Evolutionary conservation across 1,140 invertebrate species (phyloP).

Genomic region (Drosophila serrata): DNA sequence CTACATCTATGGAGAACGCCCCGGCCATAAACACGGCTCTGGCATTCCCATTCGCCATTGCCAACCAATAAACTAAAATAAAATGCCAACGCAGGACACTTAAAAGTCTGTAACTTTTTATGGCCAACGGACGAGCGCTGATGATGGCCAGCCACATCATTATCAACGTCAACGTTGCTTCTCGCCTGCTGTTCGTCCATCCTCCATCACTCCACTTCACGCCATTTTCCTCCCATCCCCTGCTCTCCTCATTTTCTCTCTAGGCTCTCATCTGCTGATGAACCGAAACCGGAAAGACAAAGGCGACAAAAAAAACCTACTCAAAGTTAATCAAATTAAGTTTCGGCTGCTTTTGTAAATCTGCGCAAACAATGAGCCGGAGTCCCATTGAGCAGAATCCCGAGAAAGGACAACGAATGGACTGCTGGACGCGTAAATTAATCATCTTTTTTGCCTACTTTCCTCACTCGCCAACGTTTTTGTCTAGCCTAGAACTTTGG

Average conservation of each 20-base stretch:
- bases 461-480: slow-evolving; percentile 8
- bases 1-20: slow-evolving; percentile 51
- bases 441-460: slow-evolving; percentile 69
- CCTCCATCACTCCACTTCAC: slow-evolving; percentile 8
- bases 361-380: slow-evolving; percentile 58
- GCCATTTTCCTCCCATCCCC: slow-evolving; percentile 1
- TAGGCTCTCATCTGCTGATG: slow-evolving; percentile 48
- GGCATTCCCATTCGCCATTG: slow-evolving; percentile 44
- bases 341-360: slow-evolving; percentile 64
- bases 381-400: slow-evolving; percentile 16
- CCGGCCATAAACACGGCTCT: slow-evolving; percentile 45
- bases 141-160: slow-evolving; percentile 72
- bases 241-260: slow-evolving; percentile 14
- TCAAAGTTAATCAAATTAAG: slow-evolving; percentile 81
- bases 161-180: slow-evolving; percentile 55
- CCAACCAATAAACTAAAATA: slow-evolving; percentile 69
- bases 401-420: slow-evolving; percentile 45
- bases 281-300: slow-evolving; percentile 71
- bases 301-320: slow-evolving; percentile 54
- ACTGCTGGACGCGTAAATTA: slow-evolving; percentile 73
- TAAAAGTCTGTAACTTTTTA: slow-evolving; percentile 65
- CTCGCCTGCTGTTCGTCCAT: slow-evolving; percentile 9
- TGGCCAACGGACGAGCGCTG: slow-evolving; percentile 46
- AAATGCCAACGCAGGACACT: slow-evolving; percentile 64
- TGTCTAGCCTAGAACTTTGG: slow-evolving; percentile 33